These are phyloP conservation scores for Petaurus breviceps DNA, from an alignment of 2,113 vertebrate genomes.

Conservation along the genomic window DNA sequence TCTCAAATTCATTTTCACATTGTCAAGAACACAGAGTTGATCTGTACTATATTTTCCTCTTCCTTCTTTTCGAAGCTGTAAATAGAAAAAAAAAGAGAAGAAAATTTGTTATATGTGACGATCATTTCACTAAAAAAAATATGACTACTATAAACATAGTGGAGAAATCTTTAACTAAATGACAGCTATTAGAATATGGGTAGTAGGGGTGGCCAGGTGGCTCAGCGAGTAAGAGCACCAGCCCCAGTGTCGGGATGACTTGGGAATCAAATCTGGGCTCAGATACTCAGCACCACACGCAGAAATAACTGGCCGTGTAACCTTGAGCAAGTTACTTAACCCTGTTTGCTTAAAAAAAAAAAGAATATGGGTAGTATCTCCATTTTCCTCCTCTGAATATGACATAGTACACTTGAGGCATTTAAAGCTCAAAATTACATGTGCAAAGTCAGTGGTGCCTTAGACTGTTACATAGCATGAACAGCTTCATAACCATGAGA, in stretches of 20 bases:
- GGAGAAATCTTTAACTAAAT: slow-evolving; percentile 14
- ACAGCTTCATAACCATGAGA: background rate
- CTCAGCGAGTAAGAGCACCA: no score
- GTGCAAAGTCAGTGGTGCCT: rapidly evolving
- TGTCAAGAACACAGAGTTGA: slow-evolving; percentile 95
- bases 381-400: background rate
- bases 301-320: no score
- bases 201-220: no score
- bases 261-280: no score
- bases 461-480: background rate
- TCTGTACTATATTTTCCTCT: slow-evolving; percentile 89
- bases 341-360: no score
- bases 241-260: no score
- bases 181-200: slow-evolving; percentile 28
- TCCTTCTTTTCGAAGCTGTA: slow-evolving; percentile 95
- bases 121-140: slow-evolving; percentile 28
- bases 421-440: background rate
- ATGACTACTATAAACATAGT: background rate
- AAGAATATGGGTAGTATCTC: slow-evolving; percentile 18
- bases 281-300: no score
- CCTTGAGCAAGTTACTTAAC: no score
- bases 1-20: slow-evolving; percentile 95
- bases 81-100: slow-evolving; percentile 27
- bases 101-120: background rate
- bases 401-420: rapidly evolving